Conservation (phyloP, 2,113 vertebrate genomes). For the Halcyon malimbica region DNA sequence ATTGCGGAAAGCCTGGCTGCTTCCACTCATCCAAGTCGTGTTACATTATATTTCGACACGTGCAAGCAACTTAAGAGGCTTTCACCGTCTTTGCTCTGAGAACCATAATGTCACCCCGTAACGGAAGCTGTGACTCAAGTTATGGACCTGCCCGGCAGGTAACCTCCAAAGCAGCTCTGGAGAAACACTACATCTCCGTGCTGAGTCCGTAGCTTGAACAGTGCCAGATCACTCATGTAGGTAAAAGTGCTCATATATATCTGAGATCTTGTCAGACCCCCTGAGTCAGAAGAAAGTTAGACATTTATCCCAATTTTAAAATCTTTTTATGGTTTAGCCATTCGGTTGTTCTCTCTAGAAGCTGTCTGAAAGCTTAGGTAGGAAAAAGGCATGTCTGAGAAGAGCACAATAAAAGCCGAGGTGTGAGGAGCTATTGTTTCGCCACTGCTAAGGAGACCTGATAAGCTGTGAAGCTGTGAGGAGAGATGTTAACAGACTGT, state of each 20-base stretch:
- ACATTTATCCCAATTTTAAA: neutral
- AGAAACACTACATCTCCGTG: neutral
- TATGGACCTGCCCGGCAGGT: neutral
- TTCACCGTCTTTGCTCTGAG: neutral
- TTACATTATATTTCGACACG: no score
- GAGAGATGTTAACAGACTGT: neutral
- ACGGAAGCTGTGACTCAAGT: neutral
- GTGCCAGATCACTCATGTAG: fast-evolving
- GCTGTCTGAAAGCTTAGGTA: neutral
- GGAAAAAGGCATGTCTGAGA: neutral
- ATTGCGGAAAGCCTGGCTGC: neutral
- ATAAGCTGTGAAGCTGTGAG: neutral
- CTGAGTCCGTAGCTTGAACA: neutral
- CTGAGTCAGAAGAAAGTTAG: neutral
- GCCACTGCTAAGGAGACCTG: neutral
- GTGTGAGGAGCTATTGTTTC: neutral
- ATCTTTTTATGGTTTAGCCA: neutral
- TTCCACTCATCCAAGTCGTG: neutral
- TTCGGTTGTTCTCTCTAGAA: neutral
- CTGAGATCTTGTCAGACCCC: neutral
- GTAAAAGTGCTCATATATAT: neutral
- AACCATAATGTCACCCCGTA: neutral
- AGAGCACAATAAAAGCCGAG: neutral
- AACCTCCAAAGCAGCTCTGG: neutral
- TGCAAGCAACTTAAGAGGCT: neutral